These are phyloP conservation scores for Apis laboriosa DNA, from an alignment of 1,140 invertebrate species.

Conservation along the genomic window DNA sequence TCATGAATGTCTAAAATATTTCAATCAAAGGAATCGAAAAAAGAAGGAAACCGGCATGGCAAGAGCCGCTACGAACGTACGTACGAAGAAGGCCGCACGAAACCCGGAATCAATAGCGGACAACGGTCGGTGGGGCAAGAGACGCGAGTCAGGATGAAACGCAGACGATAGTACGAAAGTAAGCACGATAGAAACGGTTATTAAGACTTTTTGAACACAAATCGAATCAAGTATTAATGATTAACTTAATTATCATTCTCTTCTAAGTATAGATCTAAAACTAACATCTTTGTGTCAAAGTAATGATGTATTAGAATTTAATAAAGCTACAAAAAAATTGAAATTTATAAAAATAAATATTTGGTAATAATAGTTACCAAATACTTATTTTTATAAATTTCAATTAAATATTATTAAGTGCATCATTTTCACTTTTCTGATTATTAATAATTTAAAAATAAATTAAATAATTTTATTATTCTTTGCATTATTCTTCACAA, in stretches of 20 bases:
- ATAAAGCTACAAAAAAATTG: neutral
- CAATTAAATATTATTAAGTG: neutral
- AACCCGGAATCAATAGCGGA: conserved; percentile 76
- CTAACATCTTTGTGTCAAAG: neutral
- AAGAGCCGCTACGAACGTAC: conserved; percentile 62
- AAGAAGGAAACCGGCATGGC: conserved; percentile 48
- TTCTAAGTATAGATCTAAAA: neutral
- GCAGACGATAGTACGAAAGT: conserved; percentile 52
- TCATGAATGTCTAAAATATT: neutral
- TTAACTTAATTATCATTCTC: too few relatives aligned
- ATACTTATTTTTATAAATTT: too few relatives aligned
- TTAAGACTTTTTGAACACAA: conserved; percentile 36
- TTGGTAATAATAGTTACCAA: too few relatives aligned
- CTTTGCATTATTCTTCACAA: too few relatives aligned
- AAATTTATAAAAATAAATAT: neutral
- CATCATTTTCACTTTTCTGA: neutral
- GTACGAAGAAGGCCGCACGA: conserved; percentile 65
- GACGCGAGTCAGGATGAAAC: conserved; percentile 58
- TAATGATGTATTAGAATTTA: neutral
- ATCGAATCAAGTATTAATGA: neutral
- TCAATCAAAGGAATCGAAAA: conserved; percentile 32
- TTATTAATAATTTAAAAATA: neutral
- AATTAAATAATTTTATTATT: neutral
- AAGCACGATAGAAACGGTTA: conserved; percentile 37
- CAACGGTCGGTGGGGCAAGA: conserved; percentile 63